Evolutionary conservation across 2,888 invertebrate genomes (phyloP), one percentile per base, ranked within the genome.

Genomic region (Cheilosia vulpina): DNA sequence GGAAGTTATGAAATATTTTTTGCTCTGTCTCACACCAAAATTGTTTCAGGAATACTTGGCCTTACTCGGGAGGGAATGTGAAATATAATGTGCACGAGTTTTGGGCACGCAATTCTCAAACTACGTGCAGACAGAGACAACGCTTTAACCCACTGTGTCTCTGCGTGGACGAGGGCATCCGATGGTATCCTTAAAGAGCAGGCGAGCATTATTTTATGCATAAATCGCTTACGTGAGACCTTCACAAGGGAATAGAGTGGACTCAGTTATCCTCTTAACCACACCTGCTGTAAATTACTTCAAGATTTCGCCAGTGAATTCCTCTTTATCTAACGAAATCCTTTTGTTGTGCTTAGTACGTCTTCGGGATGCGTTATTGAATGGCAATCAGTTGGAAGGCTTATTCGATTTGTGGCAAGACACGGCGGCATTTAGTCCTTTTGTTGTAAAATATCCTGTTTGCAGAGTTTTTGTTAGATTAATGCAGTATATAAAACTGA

Each of bases 211-310:
- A 69, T 65, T 60, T 63, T 53, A 60, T 34, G 34, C 47, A 79
- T 80, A 80, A 80, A 80, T 71, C 75, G 71, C 38, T 79, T 69
- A 73, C 79, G 63, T 75, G 68, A 34, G 68, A 63, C 63, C 52
- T 52, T 69, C 24, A 9, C 7, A 52, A 68, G 50, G 17, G 19
- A 43, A 2, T 1, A 13, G 15, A 19, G 0, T 31, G 41, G 52
- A 65, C 24, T 21, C 43, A 11, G 38, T 71, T 65, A 69, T 76
- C 55, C 65, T 60, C 62, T 71, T 71, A 55, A 60, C 62, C 55
- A 75, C 80, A 80, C 84, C 71, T 80, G 79, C 65, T 55, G 43
- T 47, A 60, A 57, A 65, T 50, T 38, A 47, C 43, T 68, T 60
- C 45, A 60, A 21, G 50, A 76, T 58, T 66, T 60, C n/a, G 43